These are phyloP conservation scores for Gallinago jamesoni DNA, from an alignment of 2,113 vertebrate species.

Conservation along the genomic window DNA sequence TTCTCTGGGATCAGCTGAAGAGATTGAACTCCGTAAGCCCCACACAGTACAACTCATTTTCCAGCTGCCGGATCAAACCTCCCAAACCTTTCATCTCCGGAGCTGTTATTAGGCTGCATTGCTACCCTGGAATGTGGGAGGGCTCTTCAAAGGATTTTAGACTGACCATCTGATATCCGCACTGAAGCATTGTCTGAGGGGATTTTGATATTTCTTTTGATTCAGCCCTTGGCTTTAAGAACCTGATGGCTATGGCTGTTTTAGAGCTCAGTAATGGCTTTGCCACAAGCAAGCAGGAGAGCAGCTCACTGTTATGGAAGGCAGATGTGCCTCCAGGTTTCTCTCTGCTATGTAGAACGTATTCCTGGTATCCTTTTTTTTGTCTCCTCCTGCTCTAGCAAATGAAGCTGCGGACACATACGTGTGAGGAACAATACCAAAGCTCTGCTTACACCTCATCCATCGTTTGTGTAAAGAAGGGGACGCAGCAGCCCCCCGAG, in stretches of 20 bases:
- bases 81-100: conserved; percentile 40
- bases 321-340: background rate
- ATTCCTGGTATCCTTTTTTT: background rate
- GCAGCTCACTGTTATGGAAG: background rate
- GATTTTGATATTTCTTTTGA: conserved; percentile 36
- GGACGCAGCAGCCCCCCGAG: background rate
- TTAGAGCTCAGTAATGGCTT: background rate
- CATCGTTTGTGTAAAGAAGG: background rate
- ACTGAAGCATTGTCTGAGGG: background rate
- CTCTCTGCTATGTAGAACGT: background rate
- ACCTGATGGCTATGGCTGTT: background rate
- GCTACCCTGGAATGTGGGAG: background rate
- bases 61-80: background rate
- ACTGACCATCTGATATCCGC: conserved; percentile 30
- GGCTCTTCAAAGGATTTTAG: conserved; percentile 40
- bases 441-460: background rate
- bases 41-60: conserved; percentile 7
- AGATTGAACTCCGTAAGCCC: background rate
- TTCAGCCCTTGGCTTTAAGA: background rate
- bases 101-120: background rate
- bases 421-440: background rate
- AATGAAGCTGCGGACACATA: background rate
- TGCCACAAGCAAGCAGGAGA: background rate
- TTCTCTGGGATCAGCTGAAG: background rate
- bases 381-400: background rate